Evolutionary conservation across 2,113 vertebrate genomes (phyloP).

Genomic region (Eleginops maclovinus): DNA sequence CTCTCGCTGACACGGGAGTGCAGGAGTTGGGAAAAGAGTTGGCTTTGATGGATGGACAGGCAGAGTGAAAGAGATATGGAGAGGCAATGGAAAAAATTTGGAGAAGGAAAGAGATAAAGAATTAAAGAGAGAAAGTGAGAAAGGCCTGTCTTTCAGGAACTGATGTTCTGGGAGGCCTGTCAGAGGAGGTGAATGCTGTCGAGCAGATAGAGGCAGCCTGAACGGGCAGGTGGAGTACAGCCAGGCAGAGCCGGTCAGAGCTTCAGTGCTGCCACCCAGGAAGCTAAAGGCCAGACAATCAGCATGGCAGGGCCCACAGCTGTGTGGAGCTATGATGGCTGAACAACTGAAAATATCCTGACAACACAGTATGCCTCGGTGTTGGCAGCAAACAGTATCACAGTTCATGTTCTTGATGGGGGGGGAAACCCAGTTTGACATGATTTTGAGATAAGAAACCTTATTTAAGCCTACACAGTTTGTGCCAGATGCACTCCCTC

Average conservation of each 20-base stretch:
- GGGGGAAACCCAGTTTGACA: neutral
- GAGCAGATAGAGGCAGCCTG: constrained; percentile 53
- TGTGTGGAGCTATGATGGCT: constrained; percentile 60
- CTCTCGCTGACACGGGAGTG: constrained; percentile 68
- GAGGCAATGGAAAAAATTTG: constrained; percentile 49
- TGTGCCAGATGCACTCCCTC: constrained; percentile 1
- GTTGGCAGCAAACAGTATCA: constrained; percentile 31
- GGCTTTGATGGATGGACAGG: constrained; percentile 74
- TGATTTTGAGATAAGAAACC: neutral
- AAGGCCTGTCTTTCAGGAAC: constrained; percentile 60
- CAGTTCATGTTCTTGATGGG: constrained; percentile 5
- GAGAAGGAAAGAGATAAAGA: constrained; percentile 60
- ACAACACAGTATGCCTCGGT: constrained; percentile 27
- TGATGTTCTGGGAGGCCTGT: constrained; percentile 63
- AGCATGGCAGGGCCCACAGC: constrained; percentile 69
- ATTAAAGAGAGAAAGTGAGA: constrained; percentile 56
- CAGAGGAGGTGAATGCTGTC: constrained; percentile 65
- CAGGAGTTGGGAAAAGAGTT: constrained; percentile 55
- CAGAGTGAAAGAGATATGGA: constrained; percentile 57
- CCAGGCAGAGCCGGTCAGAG: constrained; percentile 68
- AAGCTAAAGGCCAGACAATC: constrained; percentile 76
- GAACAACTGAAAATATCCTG: constrained; percentile 35
- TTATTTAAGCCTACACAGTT: neutral
- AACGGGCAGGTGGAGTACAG: constrained; percentile 57
- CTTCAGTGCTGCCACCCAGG: constrained; percentile 68